Evolutionary conservation across 2,888 invertebrate species (phyloP).

Genomic region (Drosophila quinaria): DNA sequence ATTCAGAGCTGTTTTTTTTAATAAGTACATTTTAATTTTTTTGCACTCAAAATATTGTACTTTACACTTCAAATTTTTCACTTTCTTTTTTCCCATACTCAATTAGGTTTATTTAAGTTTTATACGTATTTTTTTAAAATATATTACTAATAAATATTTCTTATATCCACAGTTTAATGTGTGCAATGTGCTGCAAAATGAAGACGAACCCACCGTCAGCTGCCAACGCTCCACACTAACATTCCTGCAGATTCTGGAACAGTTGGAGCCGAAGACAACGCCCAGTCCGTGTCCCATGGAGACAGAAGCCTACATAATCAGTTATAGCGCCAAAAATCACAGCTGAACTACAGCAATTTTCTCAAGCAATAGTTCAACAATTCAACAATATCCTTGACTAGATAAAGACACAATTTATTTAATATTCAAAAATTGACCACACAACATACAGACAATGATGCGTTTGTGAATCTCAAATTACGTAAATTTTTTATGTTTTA

Average conservation of each 20-base stretch:
- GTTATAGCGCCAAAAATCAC: conserved; percentile 28
- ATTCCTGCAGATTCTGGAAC: conserved; percentile 78
- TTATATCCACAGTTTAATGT: conserved; percentile 75
- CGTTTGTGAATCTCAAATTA: conserved; percentile 28
- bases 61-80: no score
- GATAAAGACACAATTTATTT: conserved; percentile 15
- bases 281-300: conserved; percentile 84
- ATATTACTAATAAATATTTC: background rate
- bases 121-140: no score
- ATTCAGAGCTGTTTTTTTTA: no score
- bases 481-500: conserved; percentile 24
- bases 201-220: conserved; percentile 42
- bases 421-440: conserved; percentile 38
- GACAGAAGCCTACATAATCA: conserved; percentile 82
- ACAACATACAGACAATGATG: conserved; percentile 1
- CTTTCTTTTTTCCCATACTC: no score
- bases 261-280: conserved; percentile 68
- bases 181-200: conserved; percentile 72
- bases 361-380: conserved; percentile 16
- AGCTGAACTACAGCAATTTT: conserved; percentile 51
- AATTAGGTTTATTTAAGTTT: no score
- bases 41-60: no score
- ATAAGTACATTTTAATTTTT: no score
- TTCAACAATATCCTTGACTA: conserved; percentile 32
- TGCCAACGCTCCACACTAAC: conserved; percentile 84